These are phyloP conservation scores for Athetis lepigone DNA, from an alignment of 2,888 invertebrate species.

Conservation along the genomic window DNA sequence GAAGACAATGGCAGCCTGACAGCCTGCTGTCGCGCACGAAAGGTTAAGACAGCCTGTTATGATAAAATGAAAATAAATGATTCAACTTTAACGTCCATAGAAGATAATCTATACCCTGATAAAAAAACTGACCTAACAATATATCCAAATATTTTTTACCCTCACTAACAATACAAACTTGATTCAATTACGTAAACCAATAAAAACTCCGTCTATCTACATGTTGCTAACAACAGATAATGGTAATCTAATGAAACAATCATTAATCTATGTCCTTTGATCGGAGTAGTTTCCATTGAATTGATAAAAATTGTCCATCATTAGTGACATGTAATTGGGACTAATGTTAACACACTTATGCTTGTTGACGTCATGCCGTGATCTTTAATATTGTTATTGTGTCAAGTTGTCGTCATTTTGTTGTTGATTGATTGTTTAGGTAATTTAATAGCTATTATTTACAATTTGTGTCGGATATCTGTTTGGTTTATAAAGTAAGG, in stretches of 20 bases:
- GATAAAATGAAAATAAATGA: no score
- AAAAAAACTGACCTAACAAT: neutral
- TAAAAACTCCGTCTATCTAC: constrained; percentile 61
- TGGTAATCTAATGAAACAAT: constrained; percentile 77
- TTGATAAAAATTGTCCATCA: constrained; percentile 80
- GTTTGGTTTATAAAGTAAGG: no score
- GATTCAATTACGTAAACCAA: constrained; percentile 57
- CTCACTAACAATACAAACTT: constrained; percentile 33
- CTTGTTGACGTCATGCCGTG: constrained; percentile 42
- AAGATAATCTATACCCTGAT: neutral
- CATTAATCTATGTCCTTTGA: constrained; percentile 76
- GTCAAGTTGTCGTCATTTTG: constrained; percentile 34
- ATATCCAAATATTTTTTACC: constrained; percentile 34
- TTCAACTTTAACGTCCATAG: no score
- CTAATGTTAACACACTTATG: constrained; percentile 46
- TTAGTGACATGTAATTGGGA: constrained; percentile 62
- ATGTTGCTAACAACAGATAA: constrained; percentile 44
- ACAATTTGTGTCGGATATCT: no score
- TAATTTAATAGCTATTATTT: constrained; percentile 33
- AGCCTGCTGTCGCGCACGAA: no score
- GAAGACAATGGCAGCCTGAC: no score
- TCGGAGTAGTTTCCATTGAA: constrained; percentile 73
- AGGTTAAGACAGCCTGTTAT: no score
- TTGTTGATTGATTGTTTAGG: constrained; percentile 22
- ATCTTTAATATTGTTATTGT: constrained; percentile 43